These are phyloP conservation scores for Neoniphon sammara DNA, from an alignment of 2,797 vertebrate species.

Conservation along the genomic window DNA sequence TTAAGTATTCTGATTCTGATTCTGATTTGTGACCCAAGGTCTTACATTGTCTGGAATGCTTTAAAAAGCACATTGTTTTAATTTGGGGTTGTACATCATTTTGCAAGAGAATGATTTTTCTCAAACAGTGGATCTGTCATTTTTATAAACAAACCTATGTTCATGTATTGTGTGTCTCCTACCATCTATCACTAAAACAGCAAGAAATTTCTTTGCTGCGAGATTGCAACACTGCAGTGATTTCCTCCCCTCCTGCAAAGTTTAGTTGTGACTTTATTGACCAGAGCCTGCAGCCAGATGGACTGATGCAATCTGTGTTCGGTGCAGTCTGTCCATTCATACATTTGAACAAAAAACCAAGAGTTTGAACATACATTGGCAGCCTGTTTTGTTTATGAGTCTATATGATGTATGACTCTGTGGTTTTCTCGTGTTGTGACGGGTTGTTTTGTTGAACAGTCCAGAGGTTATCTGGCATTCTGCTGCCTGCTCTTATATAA, in stretches of 20 bases:
- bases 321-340: neutral
- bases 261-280: too few species aligned
- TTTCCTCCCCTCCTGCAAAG: too few species aligned
- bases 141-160: neutral
- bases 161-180: neutral
- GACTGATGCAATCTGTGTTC: neutral
- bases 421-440: neutral
- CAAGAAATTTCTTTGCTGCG: neutral
- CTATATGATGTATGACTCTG: too few species aligned
- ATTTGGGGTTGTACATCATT: too few species aligned
- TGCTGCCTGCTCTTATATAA: slow-evolving; percentile 27
- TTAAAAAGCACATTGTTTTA: too few species aligned
- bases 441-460: slow-evolving; percentile 4
- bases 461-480: slow-evolving; percentile 34
- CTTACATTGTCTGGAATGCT: too few species aligned
- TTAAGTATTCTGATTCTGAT: too few species aligned
- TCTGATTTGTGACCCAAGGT: too few species aligned
- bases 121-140: neutral
- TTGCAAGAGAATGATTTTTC: too few species aligned
- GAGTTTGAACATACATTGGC: neutral
- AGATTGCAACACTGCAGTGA: too few species aligned
- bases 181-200: neutral
- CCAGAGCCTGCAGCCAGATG: too few species aligned
- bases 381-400: neutral
- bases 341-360: neutral